Percentiles rank a stretch among this genome's conserved stretches.
Conservation (phyloP, 1,140 invertebrate genomes). For the Archivesica marissinica region DNA sequence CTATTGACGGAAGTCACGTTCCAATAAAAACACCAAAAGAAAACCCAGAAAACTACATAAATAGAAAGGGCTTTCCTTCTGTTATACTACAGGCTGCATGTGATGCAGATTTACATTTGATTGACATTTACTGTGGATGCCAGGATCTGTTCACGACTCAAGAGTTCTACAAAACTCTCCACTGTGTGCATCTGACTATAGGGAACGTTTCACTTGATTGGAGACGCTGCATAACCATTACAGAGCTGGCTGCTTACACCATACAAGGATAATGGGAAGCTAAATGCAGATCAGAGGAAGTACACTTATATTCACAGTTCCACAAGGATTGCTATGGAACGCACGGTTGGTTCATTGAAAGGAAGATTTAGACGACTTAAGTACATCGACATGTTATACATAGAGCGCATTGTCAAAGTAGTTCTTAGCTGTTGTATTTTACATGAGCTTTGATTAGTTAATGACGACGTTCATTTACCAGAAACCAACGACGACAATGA, state of each 20-base stretch:
- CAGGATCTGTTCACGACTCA: neutral
- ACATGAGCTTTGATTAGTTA: neutral
- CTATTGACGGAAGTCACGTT: conserved; percentile 53
- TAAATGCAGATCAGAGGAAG: neutral
- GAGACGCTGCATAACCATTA: neutral
- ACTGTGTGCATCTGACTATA: too few relatives aligned
- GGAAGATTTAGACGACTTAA: too few relatives aligned
- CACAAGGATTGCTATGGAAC: conserved; percentile 33
- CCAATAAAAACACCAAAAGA: conserved; percentile 21
- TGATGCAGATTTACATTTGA: conserved; percentile 1
- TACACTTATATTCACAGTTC: conserved; percentile 33
- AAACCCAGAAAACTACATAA: conserved; percentile 51
- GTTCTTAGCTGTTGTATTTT: neutral
- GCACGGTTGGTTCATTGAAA: conserved; percentile 19
- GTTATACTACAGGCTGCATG: conserved; percentile 40
- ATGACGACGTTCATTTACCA: neutral
- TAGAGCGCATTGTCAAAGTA: neutral
- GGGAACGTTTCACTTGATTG: neutral
- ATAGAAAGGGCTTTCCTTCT: conserved; percentile 39
- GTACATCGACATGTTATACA: neutral
- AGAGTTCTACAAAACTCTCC: neutral
- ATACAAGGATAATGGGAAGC: neutral
- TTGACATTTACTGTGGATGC: conserved; percentile 23
- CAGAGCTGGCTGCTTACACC: neutral
- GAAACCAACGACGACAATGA: neutral